phyloP scores from a whole-genome alignment of 1,140 invertebrate genomes.

The Lepidostoma basale region DNA sequence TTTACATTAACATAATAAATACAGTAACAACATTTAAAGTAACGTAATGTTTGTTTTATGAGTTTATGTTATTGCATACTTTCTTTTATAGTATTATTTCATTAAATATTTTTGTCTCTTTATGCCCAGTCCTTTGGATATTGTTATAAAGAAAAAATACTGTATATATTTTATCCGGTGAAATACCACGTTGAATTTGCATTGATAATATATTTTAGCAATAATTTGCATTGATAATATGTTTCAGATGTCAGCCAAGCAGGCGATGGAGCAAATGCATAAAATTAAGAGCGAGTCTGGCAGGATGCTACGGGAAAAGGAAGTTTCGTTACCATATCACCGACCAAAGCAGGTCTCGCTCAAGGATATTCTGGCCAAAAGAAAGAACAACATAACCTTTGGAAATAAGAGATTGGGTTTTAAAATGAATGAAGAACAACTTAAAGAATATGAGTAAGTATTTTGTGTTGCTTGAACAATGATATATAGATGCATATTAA shows the following conservation, averaged over 20 bases:
- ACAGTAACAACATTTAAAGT: no score
- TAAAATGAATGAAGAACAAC: slow-evolving; percentile 62
- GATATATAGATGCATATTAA: neutral
- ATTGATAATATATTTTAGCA: no score
- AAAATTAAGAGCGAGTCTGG: slow-evolving; percentile 68
- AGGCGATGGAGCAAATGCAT: slow-evolving; percentile 63
- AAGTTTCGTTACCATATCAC: slow-evolving; percentile 78
- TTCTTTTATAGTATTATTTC: no score
- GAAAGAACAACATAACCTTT: slow-evolving; percentile 48
- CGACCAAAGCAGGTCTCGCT: slow-evolving; percentile 73
- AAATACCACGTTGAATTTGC: no score
- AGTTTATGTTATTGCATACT: no score
- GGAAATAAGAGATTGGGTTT: slow-evolving; percentile 57
- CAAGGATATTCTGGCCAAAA: slow-evolving; percentile 70
- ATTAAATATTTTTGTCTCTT: no score
- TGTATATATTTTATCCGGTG: no score
- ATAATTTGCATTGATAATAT: slow-evolving; percentile 15
- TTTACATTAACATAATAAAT: no score
- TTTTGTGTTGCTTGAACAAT: no score
- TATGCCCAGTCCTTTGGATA: no score
- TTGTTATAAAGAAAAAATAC: no score
- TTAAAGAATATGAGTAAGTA: slow-evolving; percentile 64
- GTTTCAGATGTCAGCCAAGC: slow-evolving; percentile 62
- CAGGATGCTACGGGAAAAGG: slow-evolving; percentile 70
- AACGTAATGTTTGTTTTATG: no score